Base-by-base conservation (phyloP, 2,113 vertebrate species). In the Chloebia gouldiae region DNA sequence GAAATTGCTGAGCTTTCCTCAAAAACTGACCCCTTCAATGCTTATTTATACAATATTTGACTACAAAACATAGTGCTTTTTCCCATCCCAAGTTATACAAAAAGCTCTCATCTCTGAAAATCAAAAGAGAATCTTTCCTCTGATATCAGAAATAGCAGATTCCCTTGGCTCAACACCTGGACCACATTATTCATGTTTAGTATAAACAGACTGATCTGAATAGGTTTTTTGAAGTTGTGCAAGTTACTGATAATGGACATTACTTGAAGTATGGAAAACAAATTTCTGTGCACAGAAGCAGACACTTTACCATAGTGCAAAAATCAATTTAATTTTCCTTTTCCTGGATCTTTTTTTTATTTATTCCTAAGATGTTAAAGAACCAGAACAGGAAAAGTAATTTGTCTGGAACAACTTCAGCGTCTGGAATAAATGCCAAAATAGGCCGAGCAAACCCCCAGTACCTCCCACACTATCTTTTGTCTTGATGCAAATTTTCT, bases 351-450 rank as follows among this genome's bases (percentile, higher is more conserved):
- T 40, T 40, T 40, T 23, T 24, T 19, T 4, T 2, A 25, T 37
- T 54, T 31, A 57, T 69, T 59, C 25, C 33, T 68, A 68, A 39
- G 7, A 69, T 37, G 12, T 40, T 66, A 31, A 89, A 86, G 53
- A 87, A 72, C 22, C 57, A 70, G 44, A 79, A 90, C 75, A 96
- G 75, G 85, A 93, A 97, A 70, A 90, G 47, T 71, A 73, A 80
- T 97, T 57, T 92, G 81, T 90, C 95, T 97, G 75, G 35, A 93
- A 86, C 86, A 78, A 54, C 27, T 80, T 39, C 65, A 90, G 47
- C 0, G 3, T 90, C 92, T 96, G 90, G 90, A 96, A 94, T 37
- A 86, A 91, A 80, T 6, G 37, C 59, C 64, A 91, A 94, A 95
- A 88, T 44, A 94, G 81, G 81, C 51, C 93, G 93, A 63, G 75